Evolutionary conservation across 2,113 vertebrate genomes (phyloP), one percentile per base, ranked within the genome.

Genomic region (Microcebus lehilahytsara): DNA sequence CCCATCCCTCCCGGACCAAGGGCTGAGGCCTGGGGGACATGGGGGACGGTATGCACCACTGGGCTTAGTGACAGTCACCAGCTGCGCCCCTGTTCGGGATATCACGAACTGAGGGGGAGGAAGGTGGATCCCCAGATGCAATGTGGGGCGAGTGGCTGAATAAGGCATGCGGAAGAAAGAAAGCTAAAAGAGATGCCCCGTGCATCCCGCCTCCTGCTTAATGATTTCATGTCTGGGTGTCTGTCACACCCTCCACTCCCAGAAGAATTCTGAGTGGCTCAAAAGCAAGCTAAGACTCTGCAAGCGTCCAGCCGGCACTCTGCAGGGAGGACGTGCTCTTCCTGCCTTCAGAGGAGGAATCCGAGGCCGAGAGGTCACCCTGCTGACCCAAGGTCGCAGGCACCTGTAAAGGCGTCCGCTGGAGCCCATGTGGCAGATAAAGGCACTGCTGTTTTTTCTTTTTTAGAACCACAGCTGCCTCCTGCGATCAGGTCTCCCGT

Each of bases 401-500:
- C 62, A 34, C n/a, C 22, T 56, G 8, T 22, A 6, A 69, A 14
- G 9, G 40, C 37, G 19, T 53, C 46, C 13, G 27, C 25, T 30
- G 56, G 80, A 67, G 17, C 53, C 34, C 60, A 56, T 6, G 23
- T n/a, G 46, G 23, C 77, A 79, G 79, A 58, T 58, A 34, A 10
- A 77, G 60, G 51, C 58, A 42, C 9, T 13, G 7, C 46, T 46
- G 9, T 87, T 58, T 42, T n/a, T n/a, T 17, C 9, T 74, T 74
- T n/a, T 79, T 37, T n/a, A 67, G 37, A 9, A 20, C 77, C 30
- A 25, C 13, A 37, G 67, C 53, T 42, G 16, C 20, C 46, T 78
- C 66, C 51, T 17, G 6, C 0, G 8, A 51, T 0, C 1, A 30
- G 25, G 0, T 71, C 25, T 30, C 23, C 34, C 46, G 34, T 23